A percentile compares a stretch with the other conserved stretches of the same genome.
Conservation (phyloP, 2,797 vertebrate species). For the Aulostomus chinensis region DNA sequence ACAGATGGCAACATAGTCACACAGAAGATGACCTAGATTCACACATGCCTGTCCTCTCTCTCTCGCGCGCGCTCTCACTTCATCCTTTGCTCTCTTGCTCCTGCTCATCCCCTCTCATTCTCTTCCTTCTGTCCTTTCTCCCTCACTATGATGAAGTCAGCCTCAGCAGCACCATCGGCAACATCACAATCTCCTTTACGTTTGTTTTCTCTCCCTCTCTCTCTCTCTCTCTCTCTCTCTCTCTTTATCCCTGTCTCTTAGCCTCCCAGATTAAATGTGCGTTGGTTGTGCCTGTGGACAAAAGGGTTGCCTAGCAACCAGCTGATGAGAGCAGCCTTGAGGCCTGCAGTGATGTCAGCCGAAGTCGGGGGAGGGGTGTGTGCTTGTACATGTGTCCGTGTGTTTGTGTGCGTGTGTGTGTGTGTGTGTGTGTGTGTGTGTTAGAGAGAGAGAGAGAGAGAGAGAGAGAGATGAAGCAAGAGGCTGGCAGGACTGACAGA, state of each 20-base stretch:
- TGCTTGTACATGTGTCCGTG: slow-evolving; percentile 8
- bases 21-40: slow-evolving; percentile 63
- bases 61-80: slow-evolving; percentile 9
- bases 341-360: slow-evolving; percentile 67
- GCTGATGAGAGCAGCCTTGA: slow-evolving; percentile 66
- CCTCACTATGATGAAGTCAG: slow-evolving; percentile 10
- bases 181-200: slow-evolving; percentile 28
- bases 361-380: slow-evolving; percentile 45
- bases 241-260: slow-evolving; percentile 36
- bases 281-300: slow-evolving; percentile 73
- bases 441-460: background rate
- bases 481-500: slow-evolving; percentile 50
- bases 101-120: background rate
- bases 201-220: slow-evolving; percentile 25
- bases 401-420: slow-evolving; percentile 9
- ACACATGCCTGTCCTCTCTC: slow-evolving; percentile 29
- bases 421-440: slow-evolving; percentile 8
- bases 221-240: slow-evolving; percentile 13
- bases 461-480: slow-evolving; percentile 18
- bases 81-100: slow-evolving; percentile 4
- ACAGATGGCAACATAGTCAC: slow-evolving; percentile 59
- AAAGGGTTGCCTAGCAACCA: slow-evolving; percentile 78
- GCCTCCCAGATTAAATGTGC: slow-evolving; percentile 70
- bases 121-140: background rate
- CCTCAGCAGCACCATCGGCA: slow-evolving; percentile 2